Base-by-base conservation (phyloP, 2,888 invertebrate genomes). In the Zaprionus lineosus region DNA sequence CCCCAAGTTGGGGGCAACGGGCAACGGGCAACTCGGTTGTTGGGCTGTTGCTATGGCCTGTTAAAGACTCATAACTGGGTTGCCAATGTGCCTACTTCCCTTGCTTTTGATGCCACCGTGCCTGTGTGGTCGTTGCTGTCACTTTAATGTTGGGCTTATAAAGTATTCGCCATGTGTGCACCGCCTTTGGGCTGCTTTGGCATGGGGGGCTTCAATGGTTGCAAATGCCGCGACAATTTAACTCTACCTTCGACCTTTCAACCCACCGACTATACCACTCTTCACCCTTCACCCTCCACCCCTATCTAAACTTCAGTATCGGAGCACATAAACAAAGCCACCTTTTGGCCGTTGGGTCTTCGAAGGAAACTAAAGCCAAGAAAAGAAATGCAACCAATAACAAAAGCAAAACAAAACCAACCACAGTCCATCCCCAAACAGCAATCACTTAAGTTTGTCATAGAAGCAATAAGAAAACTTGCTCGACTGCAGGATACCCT, bases 381-480 rank as follows among this genome's bases (percentile, higher is more conserved):
- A 18, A 21, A 15, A 12, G 43, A 34, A 16, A 18, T 11, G 15
- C 56, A 21, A 34, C 31, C 29, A 48, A 60, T 18, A 24, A 2
- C 39, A 21, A 26, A 50, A 59, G 40, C 44, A 31, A 40, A 67
- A 57, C 67, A 43, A 41, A 69, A 58, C 48, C 52, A 46, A 52
- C 55, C 67, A 72, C 73, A 37, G 51, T 56, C 41, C 57, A n/a
- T n/a, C 57, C 51, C 40, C 56, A 78, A 66, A 70, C 50, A 51
- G 55, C 72, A 74, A 74, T 75, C 84, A 83, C 81, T 83, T 74
- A 74, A 65, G 71, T 74, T 68, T 51, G 15, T 39, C 28, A 43
- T 26, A 29, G 14, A 47, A 58, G 12, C 41, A n/a, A n/a, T n/a
- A n/a, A n/a, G n/a, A n/a, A n/a, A n/a, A n/a, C n/a, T n/a, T n/a